Conservation (phyloP, 2,888 invertebrate species). For the Cosmia trapezina region DNA sequence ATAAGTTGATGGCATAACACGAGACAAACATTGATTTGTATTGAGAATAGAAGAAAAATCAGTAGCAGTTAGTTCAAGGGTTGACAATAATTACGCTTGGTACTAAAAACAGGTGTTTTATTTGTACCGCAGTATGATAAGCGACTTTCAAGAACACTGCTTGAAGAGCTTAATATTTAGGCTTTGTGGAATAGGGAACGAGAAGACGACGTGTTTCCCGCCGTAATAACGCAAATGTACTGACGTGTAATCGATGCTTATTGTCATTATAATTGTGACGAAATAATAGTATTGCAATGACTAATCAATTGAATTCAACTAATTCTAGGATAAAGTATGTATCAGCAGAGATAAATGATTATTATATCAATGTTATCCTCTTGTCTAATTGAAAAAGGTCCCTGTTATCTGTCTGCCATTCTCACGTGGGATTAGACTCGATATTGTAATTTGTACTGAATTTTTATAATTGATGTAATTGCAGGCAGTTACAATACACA, state of each 20-base stretch:
- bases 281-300: constrained; percentile 9
- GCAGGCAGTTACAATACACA: not conserved
- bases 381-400: not conserved
- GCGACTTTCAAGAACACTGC: not conserved
- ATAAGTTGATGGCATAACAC: too few species aligned
- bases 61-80: too few species aligned
- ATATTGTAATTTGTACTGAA: not conserved
- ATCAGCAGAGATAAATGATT: constrained; percentile 11
- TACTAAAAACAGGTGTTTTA: too few species aligned
- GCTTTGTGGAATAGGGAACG: not conserved
- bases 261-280: not conserved
- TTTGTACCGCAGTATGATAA: too few species aligned
- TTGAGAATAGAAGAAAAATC: too few species aligned
- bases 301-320: not conserved
- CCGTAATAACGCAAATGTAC: too few species aligned
- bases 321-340: not conserved
- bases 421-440: not conserved
- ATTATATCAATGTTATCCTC: constrained; percentile 6
- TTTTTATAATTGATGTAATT: not conserved
- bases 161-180: too few species aligned
- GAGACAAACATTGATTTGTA: too few species aligned
- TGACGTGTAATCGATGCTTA: not conserved
- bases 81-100: too few species aligned
- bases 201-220: too few species aligned
- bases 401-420: not conserved